Evolutionary conservation across 2,888 invertebrate species (phyloP).

Genomic region (Lepetodrilus schrolli): DNA sequence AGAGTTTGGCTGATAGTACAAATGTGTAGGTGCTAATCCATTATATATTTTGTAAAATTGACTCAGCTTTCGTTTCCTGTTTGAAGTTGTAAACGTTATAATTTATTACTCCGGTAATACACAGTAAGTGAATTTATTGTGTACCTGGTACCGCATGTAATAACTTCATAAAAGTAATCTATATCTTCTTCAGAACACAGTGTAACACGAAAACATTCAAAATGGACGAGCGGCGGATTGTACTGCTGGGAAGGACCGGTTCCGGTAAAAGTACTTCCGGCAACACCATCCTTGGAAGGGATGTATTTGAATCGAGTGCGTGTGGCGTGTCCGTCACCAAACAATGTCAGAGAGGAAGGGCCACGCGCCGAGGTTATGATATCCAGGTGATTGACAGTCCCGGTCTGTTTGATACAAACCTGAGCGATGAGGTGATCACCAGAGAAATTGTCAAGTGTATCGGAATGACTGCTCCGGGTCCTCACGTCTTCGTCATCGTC

Average conservation of each 20-base stretch:
- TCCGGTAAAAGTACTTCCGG: constrained; percentile 40
- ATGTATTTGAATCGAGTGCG: constrained; percentile 31
- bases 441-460: constrained; percentile 27
- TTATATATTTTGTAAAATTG: too few relatives aligned
- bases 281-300: constrained; percentile 31
- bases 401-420: constrained; percentile 40
- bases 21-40: too few relatives aligned
- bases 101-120: too few relatives aligned
- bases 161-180: too few relatives aligned
- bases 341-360: constrained; percentile 30
- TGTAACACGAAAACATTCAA: too few relatives aligned
- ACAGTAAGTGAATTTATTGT: too few relatives aligned
- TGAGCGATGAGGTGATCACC: constrained; percentile 33
- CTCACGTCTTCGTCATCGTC: constrained; percentile 24
- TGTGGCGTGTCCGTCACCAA: constrained; percentile 33
- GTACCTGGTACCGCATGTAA: too few relatives aligned
- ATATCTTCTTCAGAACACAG: too few relatives aligned
- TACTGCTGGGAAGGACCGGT: constrained; percentile 38
- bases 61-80: too few relatives aligned
- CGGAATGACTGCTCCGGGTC: constrained; percentile 15
- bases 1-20: too few relatives aligned
- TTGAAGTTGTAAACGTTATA: too few relatives aligned
- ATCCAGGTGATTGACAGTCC: constrained; percentile 39
- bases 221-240: constrained; percentile 36
- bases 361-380: constrained; percentile 10